Evolutionary conservation across 2,888 invertebrate species (phyloP), one percentile per base, ranked within the genome.

Genomic region (Sicus ferrugineus): DNA sequence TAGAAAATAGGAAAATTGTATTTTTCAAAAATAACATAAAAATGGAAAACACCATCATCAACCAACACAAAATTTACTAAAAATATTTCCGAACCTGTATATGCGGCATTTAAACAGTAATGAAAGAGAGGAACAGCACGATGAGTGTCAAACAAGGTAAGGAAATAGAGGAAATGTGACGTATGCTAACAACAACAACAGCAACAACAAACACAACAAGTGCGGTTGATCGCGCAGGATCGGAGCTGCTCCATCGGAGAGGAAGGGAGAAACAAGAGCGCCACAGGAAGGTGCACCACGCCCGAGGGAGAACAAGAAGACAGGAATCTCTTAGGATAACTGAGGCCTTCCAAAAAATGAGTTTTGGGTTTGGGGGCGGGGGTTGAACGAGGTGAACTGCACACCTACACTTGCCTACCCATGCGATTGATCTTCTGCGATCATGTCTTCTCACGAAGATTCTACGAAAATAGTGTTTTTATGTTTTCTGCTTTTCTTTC

Each of bases 341-440:
- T n/a, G n/a, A n/a, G n/a, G n/a, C n/a, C n/a, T n/a, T n/a, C n/a
- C n/a, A n/a, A n/a, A n/a, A n/a, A n/a, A n/a, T n/a, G n/a, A n/a
- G n/a, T n/a, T n/a, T n/a, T n/a, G n/a, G 34, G 34, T 14, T 34
- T n/a, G 14, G 34, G 34, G 2, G 34, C 34, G 34, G 34, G 42
- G 11, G 42, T 14, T 14, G 42, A 14, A n/a, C 42, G 42, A 7
- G 42, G 42, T n/a, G 1, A n/a, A 9, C 16, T 42, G 42, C 26
- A 38, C 66, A 54, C 66, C 42, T 66, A 66, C 70, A 65, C 14
- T 26, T 16, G 14, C 16, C 23, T 23, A 23, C 14, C 11, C 19
- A n/a, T 61, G 66, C 73, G 72, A 74, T 70, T 72, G 73, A 74
- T 74, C 68, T 63, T 67, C 72, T 73, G 72, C 74, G 73, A 66